These are phyloP conservation scores for Ammodytes marinus DNA, from an alignment of 2,113 vertebrate genomes.

Conservation along the genomic window DNA sequence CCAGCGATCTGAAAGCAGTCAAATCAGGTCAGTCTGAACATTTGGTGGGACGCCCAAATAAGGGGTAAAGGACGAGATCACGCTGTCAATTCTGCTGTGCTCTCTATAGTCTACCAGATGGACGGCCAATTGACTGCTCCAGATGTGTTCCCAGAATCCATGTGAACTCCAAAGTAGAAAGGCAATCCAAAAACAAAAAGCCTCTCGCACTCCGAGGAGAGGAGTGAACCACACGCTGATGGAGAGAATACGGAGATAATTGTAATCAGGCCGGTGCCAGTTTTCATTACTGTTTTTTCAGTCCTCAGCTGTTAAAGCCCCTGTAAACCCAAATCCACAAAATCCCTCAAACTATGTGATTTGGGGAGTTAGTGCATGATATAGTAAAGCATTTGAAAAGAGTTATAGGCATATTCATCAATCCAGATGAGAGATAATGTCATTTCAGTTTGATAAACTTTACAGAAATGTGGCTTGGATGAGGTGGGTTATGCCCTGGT, in stretches of 20 bases:
- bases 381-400: too few species aligned
- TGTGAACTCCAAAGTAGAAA: constrained; percentile 43
- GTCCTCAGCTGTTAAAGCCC: too few species aligned
- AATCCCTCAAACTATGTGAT: too few species aligned
- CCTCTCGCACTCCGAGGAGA: constrained; percentile 44
- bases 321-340: too few species aligned
- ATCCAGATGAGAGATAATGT: too few species aligned
- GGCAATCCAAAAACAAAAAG: constrained; percentile 55
- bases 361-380: too few species aligned
- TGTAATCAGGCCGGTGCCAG: constrained; percentile 79
- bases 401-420: too few species aligned
- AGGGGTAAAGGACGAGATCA: constrained; percentile 47
- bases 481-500: too few species aligned
- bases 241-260: constrained; percentile 70
- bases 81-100: constrained; percentile 49
- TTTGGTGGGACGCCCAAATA: constrained; percentile 55
- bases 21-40: constrained; percentile 76
- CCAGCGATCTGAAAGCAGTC: constrained; percentile 73
- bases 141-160: constrained; percentile 72
- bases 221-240: constrained; percentile 57
- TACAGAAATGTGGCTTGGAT: too few species aligned
- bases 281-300: constrained; percentile 70
- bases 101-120: constrained; percentile 60
- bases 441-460: too few species aligned
- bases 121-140: constrained; percentile 65